phyloP scores from a whole-genome alignment of 2,113 vertebrate species.

The Neotoma lepida region DNA sequence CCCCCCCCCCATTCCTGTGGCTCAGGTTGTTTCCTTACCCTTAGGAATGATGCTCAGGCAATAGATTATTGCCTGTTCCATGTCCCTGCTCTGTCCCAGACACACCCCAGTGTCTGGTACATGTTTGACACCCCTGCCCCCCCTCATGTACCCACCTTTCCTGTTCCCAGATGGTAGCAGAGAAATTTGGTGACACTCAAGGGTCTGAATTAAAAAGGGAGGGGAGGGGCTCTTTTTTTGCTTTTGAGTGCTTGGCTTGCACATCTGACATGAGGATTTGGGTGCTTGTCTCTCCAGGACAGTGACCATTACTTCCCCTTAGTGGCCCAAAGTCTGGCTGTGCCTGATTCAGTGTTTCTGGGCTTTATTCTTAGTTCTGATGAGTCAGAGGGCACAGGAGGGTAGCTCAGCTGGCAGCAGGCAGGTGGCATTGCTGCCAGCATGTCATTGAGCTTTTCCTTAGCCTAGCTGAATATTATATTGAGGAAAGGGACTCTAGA shows the following conservation, averaged over 20 bases:
- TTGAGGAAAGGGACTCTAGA: background rate
- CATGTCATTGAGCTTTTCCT: background rate
- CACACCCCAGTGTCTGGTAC: background rate
- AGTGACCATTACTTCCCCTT: background rate
- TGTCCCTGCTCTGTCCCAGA: background rate
- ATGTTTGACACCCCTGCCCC: background rate
- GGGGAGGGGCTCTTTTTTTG: background rate
- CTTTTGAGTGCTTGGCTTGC: background rate
- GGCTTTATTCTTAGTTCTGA: constrained; percentile 46
- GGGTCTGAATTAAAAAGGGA: background rate
- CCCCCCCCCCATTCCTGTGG: background rate
- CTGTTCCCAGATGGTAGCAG: background rate
- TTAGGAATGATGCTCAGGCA: no score
- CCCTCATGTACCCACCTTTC: background rate
- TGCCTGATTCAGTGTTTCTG: background rate
- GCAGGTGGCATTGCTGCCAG: background rate
- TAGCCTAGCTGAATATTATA: background rate
- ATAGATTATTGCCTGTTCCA: no score
- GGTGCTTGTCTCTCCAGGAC: background rate
- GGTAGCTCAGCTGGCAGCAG: background rate
- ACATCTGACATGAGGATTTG: background rate
- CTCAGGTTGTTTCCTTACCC: background rate
- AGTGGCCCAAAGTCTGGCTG: background rate
- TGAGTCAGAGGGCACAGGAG: constrained; percentile 30
- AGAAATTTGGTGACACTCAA: background rate